Evolutionary conservation across 2,888 invertebrate species (phyloP).

Genomic region (Flexamia atlantica): DNA sequence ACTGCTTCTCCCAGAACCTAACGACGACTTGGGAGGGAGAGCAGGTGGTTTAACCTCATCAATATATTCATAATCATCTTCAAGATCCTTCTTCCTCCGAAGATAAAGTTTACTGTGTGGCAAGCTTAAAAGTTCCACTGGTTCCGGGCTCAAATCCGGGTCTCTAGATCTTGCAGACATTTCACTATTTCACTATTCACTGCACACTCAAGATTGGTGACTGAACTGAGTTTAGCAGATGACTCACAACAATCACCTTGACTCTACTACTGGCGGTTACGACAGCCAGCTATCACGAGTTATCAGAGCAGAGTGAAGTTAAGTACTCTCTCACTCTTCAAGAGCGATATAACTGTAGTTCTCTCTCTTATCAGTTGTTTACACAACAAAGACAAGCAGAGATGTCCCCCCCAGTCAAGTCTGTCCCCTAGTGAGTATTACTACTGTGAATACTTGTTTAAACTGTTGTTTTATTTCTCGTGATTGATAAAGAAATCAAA

Average conservation of each 20-base stretch:
- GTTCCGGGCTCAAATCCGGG: constrained; percentile 68
- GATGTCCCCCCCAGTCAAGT: not conserved
- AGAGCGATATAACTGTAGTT: constrained; percentile 21
- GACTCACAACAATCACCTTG: constrained; percentile 8
- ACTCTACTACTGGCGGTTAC: not conserved
- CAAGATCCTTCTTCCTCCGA: constrained; percentile 70
- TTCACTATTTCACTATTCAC: constrained; percentile 11
- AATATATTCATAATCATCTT: constrained; percentile 63
- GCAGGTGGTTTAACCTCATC: constrained; percentile 45
- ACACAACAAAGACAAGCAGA: constrained; percentile 7
- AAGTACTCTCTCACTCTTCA: not conserved
- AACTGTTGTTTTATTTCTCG: not conserved
- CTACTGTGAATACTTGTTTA: not conserved
- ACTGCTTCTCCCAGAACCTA: not conserved
- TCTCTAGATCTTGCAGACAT: not conserved
- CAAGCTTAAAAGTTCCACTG: constrained; percentile 72
- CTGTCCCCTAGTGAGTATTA: not conserved
- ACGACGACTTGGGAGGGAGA: not conserved
- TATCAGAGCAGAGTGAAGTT: not conserved
- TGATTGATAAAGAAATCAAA: no score
- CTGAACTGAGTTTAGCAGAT: not conserved
- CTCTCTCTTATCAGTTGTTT: constrained; percentile 16
- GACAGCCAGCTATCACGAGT: constrained; percentile 34
- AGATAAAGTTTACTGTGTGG: constrained; percentile 73
- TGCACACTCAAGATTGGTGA: not conserved